Evolutionary conservation across 2,113 vertebrate species (phyloP).

Genomic region (Chascanopsetta lugubris): DNA sequence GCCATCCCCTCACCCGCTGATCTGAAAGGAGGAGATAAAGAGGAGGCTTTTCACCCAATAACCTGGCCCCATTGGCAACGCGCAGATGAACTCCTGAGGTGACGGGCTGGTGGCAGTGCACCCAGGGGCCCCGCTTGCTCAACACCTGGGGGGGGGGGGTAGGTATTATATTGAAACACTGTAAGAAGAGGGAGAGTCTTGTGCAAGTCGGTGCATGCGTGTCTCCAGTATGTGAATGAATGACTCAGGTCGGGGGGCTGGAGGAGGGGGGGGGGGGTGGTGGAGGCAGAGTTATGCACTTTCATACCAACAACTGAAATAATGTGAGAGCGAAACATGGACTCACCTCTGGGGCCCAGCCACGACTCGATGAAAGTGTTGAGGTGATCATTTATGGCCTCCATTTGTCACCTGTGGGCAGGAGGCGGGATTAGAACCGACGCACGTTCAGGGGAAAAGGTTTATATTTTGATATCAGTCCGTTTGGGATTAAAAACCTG

Average conservation of each 20-base stretch:
- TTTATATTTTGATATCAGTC: not conserved
- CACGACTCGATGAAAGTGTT: conserved; percentile 89
- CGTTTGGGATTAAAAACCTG: no score
- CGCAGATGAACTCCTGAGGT: not conserved
- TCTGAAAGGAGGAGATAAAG: conserved; percentile 81
- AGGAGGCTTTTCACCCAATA: not conserved
- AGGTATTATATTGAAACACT: not conserved
- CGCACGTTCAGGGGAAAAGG: no score
- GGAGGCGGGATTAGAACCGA: conserved; percentile 21
- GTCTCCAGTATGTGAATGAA: not conserved
- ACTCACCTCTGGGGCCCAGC: conserved; percentile 94
- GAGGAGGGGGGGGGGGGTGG: no score
- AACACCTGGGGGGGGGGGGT: conserved; percentile 7
- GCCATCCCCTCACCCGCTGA: conserved; percentile 91
- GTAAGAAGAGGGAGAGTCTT: conserved; percentile 8
- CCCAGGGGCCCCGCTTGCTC: conserved; percentile 28
- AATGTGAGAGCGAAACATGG: not conserved
- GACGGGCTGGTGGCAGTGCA: not conserved
- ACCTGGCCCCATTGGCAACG: not conserved
- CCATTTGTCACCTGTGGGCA: conserved; percentile 87
- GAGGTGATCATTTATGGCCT: conserved; percentile 87
- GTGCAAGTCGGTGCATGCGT: not conserved
- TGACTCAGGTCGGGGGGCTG: not conserved
- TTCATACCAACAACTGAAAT: not conserved
- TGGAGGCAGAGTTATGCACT: no score